Evolutionary conservation across 1,140 invertebrate species (phyloP).

Genomic region (Protaetia brevitarsis): DNA sequence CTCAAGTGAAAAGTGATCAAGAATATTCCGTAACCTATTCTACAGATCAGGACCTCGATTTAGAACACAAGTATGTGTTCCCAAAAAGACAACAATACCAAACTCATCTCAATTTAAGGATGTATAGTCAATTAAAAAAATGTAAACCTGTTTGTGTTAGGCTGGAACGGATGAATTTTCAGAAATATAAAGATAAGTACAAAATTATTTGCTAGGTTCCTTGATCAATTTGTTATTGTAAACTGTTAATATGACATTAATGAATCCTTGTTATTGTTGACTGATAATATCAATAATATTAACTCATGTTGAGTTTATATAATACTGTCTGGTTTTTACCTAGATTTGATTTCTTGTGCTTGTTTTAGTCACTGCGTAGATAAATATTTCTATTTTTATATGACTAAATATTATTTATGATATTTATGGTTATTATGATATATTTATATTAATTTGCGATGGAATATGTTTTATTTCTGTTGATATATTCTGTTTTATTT

Average conservation of each 20-base stretch:
- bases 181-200: background rate
- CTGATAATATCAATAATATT: background rate
- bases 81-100: constrained; percentile 35
- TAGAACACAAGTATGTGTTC: constrained; percentile 31
- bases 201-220: background rate
- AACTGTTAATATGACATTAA: background rate
- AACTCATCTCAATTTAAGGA: background rate
- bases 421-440: too few species aligned
- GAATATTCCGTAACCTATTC: background rate
- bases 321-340: background rate
- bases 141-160: constrained; percentile 32
- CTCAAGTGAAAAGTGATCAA: constrained; percentile 6
- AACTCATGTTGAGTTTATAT: background rate
- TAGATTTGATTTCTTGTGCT: background rate
- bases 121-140: constrained; percentile 16
- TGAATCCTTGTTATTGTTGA: background rate
- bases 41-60: background rate
- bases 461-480: too few species aligned
- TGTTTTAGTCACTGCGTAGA: background rate
- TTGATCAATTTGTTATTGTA: background rate
- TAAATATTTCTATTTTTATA: background rate
- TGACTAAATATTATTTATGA: background rate
- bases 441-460: too few species aligned
- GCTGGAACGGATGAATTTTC: constrained; percentile 25
- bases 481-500: too few species aligned